Evolutionary conservation across 2,113 vertebrate species (phyloP), one percentile per base, ranked within the genome.

Genomic region (Onychorhynchus coronatus): DNA sequence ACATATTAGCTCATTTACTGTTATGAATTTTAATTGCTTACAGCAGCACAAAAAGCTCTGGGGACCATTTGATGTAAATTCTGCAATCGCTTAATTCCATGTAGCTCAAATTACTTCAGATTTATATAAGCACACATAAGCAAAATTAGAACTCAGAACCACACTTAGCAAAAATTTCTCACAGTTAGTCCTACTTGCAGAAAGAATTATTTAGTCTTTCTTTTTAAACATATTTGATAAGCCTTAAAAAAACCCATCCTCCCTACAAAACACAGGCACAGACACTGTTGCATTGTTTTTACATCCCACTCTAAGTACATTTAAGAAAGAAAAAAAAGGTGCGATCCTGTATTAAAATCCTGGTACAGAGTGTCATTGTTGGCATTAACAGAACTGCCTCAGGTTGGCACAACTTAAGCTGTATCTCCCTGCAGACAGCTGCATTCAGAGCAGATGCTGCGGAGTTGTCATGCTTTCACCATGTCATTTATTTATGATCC

Each of bases 1-100:
- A 59, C 71, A 76, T 88, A 96, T 85, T 85, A 91, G 78, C 67
- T 88, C 89, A 94, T 88, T 91, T 90, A 86, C 42, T 89, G 61
- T 80, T 95, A 85, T 85, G 85, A 95, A 93, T 58, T 65, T 72
- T 79, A 91, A 83, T 55, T 85, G 88, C 85, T 95, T 91, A 70
- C 19, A 5, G 82, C 78, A 90, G 91, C 92, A 86, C 72, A 86
- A 95, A 80, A 41, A 67, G 93, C 85, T 84, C 68, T 71, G 72
- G 67, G 24, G 67, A 80, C 17, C 30, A 67, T 88, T 88, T 77
- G 72, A 94, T 79, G 75, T 86, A 97, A 95, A 95, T 88, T 91
- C 85, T 96, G 55, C 79, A 77, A 35, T 71, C 0, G 4, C 35
- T 86, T 85, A 80, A 88, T 88, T 90, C 75, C 6, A 1, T 76